Evolutionary conservation across 2,113 vertebrate genomes (phyloP).

Genomic region (Cyanoderma ruficeps): DNA sequence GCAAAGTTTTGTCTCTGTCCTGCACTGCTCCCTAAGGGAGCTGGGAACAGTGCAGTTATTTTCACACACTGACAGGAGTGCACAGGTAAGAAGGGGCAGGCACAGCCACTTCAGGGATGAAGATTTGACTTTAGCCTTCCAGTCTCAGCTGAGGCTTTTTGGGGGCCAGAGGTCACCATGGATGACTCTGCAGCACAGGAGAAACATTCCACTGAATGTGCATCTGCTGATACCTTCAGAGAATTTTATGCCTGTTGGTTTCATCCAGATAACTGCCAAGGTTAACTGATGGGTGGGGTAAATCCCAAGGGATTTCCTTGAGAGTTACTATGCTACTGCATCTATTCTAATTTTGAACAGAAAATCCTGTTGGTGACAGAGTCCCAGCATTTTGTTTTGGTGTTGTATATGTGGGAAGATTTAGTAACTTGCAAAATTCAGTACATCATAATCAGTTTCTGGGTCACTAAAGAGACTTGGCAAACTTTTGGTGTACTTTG

Average conservation of each 20-base stretch:
- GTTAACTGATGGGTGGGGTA: not conserved
- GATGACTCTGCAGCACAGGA: fast-evolving
- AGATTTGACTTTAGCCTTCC: not conserved
- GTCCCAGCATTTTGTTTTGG: not conserved
- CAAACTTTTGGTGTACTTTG: not conserved
- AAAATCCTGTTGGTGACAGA: not conserved
- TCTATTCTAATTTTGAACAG: not conserved
- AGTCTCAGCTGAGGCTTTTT: not conserved
- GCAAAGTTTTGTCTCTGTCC: not conserved
- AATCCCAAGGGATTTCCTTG: not conserved
- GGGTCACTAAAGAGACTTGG: slow-evolving; percentile 33
- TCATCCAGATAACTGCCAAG: not conserved
- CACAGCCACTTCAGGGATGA: not conserved
- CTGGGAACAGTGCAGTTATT: not conserved
- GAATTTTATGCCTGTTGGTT: not conserved
- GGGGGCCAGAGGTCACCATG: not conserved
- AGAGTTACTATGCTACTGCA: not conserved
- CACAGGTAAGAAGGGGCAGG: not conserved
- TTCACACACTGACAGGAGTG: not conserved
- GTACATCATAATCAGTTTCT: slow-evolving; percentile 39
- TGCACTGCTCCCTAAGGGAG: not conserved
- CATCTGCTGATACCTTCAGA: not conserved
- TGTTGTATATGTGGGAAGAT: not conserved
- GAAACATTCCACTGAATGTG: not conserved
- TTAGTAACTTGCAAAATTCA: slow-evolving; percentile 27